These are phyloP conservation scores for Chaetops frenatus DNA, from an alignment of 2,113 vertebrate species.

Conservation along the genomic window DNA sequence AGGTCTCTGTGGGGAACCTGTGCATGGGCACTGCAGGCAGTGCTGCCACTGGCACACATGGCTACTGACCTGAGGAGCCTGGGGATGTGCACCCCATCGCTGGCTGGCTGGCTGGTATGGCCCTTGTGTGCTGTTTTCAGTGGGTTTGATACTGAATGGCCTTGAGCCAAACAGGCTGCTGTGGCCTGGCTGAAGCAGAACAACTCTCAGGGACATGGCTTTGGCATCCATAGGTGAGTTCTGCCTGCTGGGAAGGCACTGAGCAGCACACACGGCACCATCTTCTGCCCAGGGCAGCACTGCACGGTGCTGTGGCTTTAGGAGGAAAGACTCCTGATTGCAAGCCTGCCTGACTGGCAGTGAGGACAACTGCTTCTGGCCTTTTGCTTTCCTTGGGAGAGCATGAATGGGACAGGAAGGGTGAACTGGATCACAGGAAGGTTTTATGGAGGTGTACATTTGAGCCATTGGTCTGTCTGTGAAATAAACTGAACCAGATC, in stretches of 20 bases:
- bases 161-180: background rate
- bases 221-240: background rate
- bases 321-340: background rate
- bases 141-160: background rate
- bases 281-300: background rate
- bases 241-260: background rate
- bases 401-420: background rate
- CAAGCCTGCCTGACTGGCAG: background rate
- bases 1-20: background rate
- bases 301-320: background rate
- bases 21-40: background rate
- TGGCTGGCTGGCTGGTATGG: background rate
- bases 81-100: background rate
- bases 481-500: constrained; percentile 40
- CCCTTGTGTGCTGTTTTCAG: background rate
- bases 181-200: background rate
- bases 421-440: background rate
- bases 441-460: constrained; percentile 4
- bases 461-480: background rate
- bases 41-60: accelerated
- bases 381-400: background rate
- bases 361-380: background rate
- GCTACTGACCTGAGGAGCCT: background rate
- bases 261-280: background rate
- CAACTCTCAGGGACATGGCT: background rate